Base-by-base conservation (phyloP, 1,140 invertebrate genomes). In the Homalodisca vitripennis region DNA sequence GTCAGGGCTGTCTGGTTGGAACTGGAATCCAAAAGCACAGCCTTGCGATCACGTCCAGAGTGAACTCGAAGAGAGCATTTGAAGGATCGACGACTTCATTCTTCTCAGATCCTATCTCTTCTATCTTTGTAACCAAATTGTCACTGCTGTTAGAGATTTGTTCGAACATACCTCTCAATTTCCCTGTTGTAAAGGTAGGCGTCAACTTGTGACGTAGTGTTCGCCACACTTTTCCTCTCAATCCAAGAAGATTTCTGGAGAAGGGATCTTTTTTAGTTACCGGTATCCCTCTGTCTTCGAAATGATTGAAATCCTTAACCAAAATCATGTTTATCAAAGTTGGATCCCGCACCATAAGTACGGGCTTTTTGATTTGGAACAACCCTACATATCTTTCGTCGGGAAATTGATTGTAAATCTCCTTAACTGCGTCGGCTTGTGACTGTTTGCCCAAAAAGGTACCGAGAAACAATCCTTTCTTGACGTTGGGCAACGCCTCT, bases 61-160 rank as follows among this genome's bases (percentile, higher is more conserved):
- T 76, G 41, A 74, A 77, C 26, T 74, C 65, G 1, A 72, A 75
- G 0, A 75, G 67, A 0, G 76, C 13, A 13, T 79, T 77, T 70
- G 75, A 78, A 1, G 74, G 55, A n/a, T 79, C 75, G 10, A 80
- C 32, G 0, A 34, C 24, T 20, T 67, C 24, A 0, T 34, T 68
- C 32, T 85, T 72, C 17, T 88, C 47, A 2, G 32, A 14, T n/a
- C n/a, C n/a, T 66, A 41, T 82, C 14, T 83, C 82, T 14, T 32
- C 53, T 51, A 77, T 63, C 27, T 55, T 75, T 6, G 77, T 70
- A 1, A 75, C 69, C 32, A 85, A 57, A 20, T 73, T 69, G 24
- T 80, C 77, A 1, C 79, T 79, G 51, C 80, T 80, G n/a, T n/a
- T n/a, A n/a, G n/a, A n/a, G n/a, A n/a, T n/a, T n/a, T n/a, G n/a